Base-by-base conservation (phyloP, 2,888 invertebrate genomes). In the Leptopilina syphax region DNA sequence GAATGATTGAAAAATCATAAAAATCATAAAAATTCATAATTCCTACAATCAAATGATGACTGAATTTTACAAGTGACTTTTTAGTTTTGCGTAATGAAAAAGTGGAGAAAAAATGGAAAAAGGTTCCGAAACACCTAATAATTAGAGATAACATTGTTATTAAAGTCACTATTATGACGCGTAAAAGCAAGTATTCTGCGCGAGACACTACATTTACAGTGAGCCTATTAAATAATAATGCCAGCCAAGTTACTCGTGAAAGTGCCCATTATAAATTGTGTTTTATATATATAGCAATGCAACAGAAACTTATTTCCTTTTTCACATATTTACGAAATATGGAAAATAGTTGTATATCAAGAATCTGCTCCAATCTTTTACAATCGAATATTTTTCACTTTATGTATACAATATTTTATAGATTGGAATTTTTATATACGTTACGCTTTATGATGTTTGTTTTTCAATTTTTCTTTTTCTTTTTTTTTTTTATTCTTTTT, bases 221-320 rank as follows among this genome's bases (percentile, higher is more conserved):
- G 73, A 79, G 80, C 80, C 80, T 86, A 84, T 86, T 86, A 86
- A 82, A 83, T 80, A 82, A 84, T 82, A 86, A 86, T 83, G 79
- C 65, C 79, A 80, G 82, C 77, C 80, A 78, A 65, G 77, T 81
- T 79, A 80, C 80, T 78, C 73, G 79, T 76, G 65, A 81, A 83
- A 82, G 81, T 81, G 80, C 79, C 80, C 63, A 79, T 78, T 77
- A 77, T 70, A 77, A 76, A 80, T 54, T 34, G 34, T 65, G n/a
- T 41, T 50, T 68, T 24, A 67, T 60, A n/a, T 68, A 47, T 67
- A 47, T 18, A 47, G 67, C 41, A 67, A n/a, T 44, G 44, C 44
- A 57, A 8, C n/a, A 73, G 34, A 73, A 34, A 70, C 24, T 70
- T 54, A 60, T 63, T 24, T 63, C 24, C 24, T 24, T 24, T 24